Conservation (phyloP, 2,113 vertebrate species). For the Poeciliopsis prolifica region DNA sequence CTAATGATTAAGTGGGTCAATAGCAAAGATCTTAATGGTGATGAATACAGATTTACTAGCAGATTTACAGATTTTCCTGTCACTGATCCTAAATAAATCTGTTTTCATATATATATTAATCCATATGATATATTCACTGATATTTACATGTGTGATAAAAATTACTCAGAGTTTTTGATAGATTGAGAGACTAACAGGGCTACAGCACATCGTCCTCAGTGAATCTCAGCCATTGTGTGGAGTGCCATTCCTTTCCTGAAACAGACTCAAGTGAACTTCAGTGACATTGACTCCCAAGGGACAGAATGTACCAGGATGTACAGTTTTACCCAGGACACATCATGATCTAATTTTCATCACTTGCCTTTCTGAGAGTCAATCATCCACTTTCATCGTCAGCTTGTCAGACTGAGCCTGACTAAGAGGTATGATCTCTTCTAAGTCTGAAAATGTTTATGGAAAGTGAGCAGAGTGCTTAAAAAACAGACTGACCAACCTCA, state of each 20-base stretch:
- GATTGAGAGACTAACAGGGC: not conserved
- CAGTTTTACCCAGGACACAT: constrained; percentile 13
- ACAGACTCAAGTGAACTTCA: constrained; percentile 18
- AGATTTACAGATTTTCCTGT: too few relatives aligned
- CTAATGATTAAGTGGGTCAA: too few relatives aligned
- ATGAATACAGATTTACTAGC: not conserved
- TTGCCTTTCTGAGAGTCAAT: constrained; percentile 5
- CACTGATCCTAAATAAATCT: not conserved
- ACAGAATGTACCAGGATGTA: not conserved
- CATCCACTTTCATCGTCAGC: not conserved
- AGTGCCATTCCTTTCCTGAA: not conserved
- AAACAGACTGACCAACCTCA: not conserved
- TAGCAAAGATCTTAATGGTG: not conserved
- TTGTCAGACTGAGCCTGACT: not conserved
- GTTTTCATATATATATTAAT: not conserved
- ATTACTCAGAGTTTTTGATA: not conserved
- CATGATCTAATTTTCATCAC: constrained; percentile 13
- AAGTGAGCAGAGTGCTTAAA: not conserved
- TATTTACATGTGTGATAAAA: not conserved
- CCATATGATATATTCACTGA: not conserved
- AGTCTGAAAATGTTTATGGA: constrained; percentile 8
- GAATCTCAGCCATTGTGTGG: not conserved
- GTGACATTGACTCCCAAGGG: constrained; percentile 3
- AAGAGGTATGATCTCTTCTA: not conserved
- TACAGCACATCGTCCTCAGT: not conserved